Evolutionary conservation across 2,797 vertebrate genomes (phyloP), one percentile per base, ranked within the genome.

Genomic region (Acanthis flammea): DNA sequence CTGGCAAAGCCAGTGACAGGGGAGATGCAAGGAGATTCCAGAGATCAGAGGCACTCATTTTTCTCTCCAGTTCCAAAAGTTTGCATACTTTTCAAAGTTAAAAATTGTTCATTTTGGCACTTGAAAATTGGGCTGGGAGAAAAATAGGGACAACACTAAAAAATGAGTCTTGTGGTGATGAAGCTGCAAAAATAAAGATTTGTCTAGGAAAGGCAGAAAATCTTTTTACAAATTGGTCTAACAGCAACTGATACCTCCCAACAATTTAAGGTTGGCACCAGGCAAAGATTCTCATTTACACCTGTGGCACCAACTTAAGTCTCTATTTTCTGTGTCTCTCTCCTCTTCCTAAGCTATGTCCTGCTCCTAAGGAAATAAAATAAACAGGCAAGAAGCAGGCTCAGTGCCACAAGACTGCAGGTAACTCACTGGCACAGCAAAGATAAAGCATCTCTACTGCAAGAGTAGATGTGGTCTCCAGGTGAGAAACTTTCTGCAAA

Each of bases 101-200:
- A 92, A 87, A 77, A 72, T 37, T 33, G 15, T 68, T 92, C 50
- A 48, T 78, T 94, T 88, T 80, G 41, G n/a, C 42, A 86, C 28
- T 62, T 6, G 11, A 66, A 66, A 81, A 31, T 55, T 92, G 63
- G 28, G 31, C 31, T 14, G 11, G 19, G 13, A 92, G 73, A 93
- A 86, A 86, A 96, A 74, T 51, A 67, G 16, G 0, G 2, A 75
- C 6, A 31, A 13, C 25, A 66, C 35, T 84, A 44, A 75, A 77
- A 91, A 93, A 78, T 33, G 1, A 70, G 88, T 72, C 48, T 62
- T 86, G 24, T 28, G 53, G 23, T 44, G 25, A 83, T 66, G 54
- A 88, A 86, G 39, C 51, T 66, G 18, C n/a, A 91, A 85, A 89
- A 61, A 47, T 35, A 70, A 67, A 67, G 18, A 76, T 51, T 57